A percentile compares a stretch with the other conserved stretches of the same genome.
phyloP scores from a whole-genome alignment of 2,888 invertebrate species.

The Troides aeacus region DNA sequence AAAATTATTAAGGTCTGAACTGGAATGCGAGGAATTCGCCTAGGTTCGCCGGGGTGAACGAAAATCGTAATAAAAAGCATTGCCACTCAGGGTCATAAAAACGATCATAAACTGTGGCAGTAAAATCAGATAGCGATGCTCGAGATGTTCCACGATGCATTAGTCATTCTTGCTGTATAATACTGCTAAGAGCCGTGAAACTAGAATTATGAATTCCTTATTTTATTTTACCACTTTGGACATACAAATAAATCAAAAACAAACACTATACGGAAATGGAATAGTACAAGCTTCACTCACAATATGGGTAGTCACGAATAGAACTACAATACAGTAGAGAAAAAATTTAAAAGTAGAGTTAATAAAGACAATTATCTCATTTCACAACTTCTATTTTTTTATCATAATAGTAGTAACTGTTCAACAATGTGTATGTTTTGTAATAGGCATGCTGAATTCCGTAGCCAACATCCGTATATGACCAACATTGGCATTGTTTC shows the following conservation, averaged over 20 bases:
- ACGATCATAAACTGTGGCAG: slow-evolving; percentile 50
- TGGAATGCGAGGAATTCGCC: slow-evolving; percentile 11
- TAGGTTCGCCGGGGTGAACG: slow-evolving; percentile 20
- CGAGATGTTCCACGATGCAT: slow-evolving; percentile 17
- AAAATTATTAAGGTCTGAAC: slow-evolving; percentile 9
- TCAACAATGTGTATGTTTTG: slow-evolving; percentile 42
- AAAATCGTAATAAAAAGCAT: slow-evolving; percentile 31
- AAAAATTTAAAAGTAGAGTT: too few species aligned
- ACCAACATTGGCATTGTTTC: slow-evolving; percentile 57
- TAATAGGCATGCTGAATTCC: slow-evolving; percentile 45
- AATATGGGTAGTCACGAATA: too few species aligned
- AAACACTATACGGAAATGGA: too few species aligned
- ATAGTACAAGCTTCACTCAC: too few species aligned
- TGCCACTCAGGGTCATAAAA: slow-evolving; percentile 45
- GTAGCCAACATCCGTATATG: slow-evolving; percentile 42
- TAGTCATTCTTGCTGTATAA: slow-evolving; percentile 35
- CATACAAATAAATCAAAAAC: too few species aligned
- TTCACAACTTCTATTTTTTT: slow-evolving; percentile 8
- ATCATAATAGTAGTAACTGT: slow-evolving; percentile 10
- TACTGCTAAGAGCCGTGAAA: not conserved
- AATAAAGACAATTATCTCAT: too few species aligned
- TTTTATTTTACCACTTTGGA: too few species aligned
- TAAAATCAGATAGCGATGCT: slow-evolving; percentile 48
- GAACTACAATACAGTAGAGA: too few species aligned
- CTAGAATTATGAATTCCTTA: slow-evolving; percentile 4